Evolutionary conservation across 2,113 vertebrate species (phyloP).

Genomic region (Zosterops hypoxanthus): DNA sequence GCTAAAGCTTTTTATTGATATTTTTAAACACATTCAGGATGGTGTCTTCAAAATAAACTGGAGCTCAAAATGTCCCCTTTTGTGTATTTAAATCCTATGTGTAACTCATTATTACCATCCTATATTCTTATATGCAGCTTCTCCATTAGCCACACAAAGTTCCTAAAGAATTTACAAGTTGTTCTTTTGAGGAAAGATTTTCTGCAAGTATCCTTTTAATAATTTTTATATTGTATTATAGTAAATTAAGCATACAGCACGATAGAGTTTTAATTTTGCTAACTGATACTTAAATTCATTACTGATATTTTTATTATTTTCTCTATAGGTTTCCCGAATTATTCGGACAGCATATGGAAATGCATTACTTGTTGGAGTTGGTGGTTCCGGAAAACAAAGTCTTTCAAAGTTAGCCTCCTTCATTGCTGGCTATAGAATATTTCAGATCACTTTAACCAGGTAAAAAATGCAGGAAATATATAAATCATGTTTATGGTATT

Average conservation of each 20-base stretch:
- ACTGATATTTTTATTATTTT: background rate
- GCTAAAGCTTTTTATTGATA: background rate
- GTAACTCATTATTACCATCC: background rate
- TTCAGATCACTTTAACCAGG: conserved; percentile 83
- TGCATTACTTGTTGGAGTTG: conserved; percentile 81
- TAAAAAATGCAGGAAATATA: conserved; percentile 30
- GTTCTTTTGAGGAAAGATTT: background rate
- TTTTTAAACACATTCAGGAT: background rate
- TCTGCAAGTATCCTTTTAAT: background rate
- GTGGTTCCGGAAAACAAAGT: conserved; percentile 82
- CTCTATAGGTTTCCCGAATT: conserved; percentile 77
- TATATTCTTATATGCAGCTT: background rate
- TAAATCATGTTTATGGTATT: background rate
- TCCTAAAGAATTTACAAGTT: background rate
- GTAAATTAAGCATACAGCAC: background rate
- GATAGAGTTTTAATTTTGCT: background rate
- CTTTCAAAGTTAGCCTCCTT: conserved; percentile 79
- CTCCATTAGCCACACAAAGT: background rate
- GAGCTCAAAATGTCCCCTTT: background rate
- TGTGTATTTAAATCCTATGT: background rate
- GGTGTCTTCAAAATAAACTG: background rate
- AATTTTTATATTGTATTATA: background rate
- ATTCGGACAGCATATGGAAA: conserved; percentile 78
- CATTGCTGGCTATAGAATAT: conserved; percentile 82
- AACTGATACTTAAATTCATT: background rate